Conservation (phyloP, 37 sponge, comb jelly and placozoan genomes). For the Beroe forskalii region DNA sequence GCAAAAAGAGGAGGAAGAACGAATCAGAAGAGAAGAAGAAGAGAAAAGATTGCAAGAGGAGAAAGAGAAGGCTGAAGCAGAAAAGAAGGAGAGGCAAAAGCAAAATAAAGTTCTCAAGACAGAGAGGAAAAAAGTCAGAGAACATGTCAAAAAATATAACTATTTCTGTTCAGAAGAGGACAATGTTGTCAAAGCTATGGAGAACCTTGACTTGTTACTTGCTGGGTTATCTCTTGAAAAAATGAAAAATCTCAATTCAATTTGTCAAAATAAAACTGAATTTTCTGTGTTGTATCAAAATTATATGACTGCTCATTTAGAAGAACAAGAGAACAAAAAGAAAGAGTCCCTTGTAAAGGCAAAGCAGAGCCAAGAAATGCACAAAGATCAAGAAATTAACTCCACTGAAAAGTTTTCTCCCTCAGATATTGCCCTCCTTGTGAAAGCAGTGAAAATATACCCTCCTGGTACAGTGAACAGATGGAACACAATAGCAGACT, state of each 20-base stretch:
- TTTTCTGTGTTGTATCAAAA: neutral
- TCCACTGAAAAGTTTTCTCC: slow-evolving; percentile 36
- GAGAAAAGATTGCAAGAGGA: slow-evolving; percentile 71
- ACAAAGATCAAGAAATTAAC: slow-evolving; percentile 34
- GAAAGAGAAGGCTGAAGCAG: slow-evolving; percentile 68
- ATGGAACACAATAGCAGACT: slow-evolving; percentile 84
- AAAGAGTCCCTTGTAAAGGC: slow-evolving; percentile 11
- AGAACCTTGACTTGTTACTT: slow-evolving; percentile 76
- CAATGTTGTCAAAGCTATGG: slow-evolving; percentile 68
- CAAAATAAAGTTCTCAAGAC: slow-evolving; percentile 74
- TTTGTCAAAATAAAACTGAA: neutral
- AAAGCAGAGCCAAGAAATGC: slow-evolving; percentile 53
- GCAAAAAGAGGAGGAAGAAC: slow-evolving; percentile 74
- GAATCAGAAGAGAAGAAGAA: slow-evolving; percentile 70
- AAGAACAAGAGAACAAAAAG: slow-evolving; percentile 43
- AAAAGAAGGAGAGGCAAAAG: slow-evolving; percentile 73
- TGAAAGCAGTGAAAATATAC: slow-evolving; percentile 88
- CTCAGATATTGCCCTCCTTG: slow-evolving; percentile 76
- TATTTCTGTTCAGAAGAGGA: slow-evolving; percentile 72
- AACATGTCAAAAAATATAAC: slow-evolving; percentile 65
- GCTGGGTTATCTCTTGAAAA: neutral
- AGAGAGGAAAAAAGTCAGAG: slow-evolving; percentile 78
- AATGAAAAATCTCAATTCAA: neutral
- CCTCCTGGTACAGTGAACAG: slow-evolving; percentile 90
- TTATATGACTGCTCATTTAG: neutral